Evolutionary conservation across 2,797 vertebrate genomes (phyloP).

Genomic region (Myiotriccus ornatus): DNA sequence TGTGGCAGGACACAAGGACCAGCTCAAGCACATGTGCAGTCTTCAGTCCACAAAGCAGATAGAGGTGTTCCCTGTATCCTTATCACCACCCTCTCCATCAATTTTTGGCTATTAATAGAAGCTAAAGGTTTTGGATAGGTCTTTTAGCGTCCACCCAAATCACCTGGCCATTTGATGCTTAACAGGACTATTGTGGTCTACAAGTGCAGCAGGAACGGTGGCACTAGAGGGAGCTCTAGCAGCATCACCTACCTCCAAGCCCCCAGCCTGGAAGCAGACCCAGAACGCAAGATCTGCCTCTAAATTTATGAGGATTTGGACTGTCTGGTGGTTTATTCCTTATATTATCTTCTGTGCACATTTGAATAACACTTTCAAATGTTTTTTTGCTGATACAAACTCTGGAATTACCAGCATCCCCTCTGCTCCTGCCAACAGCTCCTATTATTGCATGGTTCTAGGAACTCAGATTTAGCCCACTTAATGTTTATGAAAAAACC

Average conservation of each 20-base stretch:
- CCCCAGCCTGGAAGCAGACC: neutral
- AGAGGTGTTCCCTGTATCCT: neutral
- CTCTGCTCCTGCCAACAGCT: neutral
- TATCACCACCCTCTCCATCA: no score
- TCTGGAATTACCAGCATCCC: neutral
- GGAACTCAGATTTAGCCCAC: neutral
- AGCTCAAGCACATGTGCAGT: neutral
- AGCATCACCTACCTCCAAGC: neutral
- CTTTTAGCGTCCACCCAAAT: neutral
- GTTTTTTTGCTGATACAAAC: neutral
- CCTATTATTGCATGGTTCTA: neutral
- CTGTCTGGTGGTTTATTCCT: neutral
- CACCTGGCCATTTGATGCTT: neutral
- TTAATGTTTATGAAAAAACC: neutral
- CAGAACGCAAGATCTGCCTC: neutral
- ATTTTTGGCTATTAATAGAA: neutral
- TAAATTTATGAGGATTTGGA: neutral
- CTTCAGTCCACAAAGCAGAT: neutral
- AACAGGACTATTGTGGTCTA: neutral
- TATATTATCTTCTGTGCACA: neutral
- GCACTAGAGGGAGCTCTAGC: constrained; percentile 11
- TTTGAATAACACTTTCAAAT: neutral
- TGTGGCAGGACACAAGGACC: neutral
- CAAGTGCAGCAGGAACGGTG: neutral
- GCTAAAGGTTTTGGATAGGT: rapidly evolving